phyloP scores from a whole-genome alignment of 2,888 invertebrate species.

The Drosophila tanythrix region DNA sequence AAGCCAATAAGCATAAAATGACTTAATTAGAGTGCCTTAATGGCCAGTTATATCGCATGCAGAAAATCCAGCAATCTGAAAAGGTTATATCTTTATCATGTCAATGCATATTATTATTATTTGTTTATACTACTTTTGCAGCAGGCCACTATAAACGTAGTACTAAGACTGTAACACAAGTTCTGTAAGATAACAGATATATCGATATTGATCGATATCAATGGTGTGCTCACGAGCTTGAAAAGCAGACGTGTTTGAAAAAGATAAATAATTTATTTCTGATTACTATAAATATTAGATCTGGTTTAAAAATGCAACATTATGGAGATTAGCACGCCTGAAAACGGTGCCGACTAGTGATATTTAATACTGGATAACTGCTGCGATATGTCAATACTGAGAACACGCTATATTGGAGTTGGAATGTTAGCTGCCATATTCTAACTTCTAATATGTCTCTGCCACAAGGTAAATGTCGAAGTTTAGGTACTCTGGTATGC shows the following conservation, averaged over 20 bases:
- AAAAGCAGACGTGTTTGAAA: background rate
- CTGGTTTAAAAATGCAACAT: background rate
- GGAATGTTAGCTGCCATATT: background rate
- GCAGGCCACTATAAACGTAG: background rate
- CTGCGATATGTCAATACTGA: background rate
- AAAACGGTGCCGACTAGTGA: background rate
- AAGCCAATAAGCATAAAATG: conserved; percentile 21
- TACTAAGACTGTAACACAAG: background rate
- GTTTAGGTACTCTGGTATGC: background rate
- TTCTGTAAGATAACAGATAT: too few relatives aligned
- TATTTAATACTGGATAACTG: background rate
- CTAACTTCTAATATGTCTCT: background rate
- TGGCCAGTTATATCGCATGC: background rate
- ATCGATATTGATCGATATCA: background rate
- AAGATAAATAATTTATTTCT: too few relatives aligned
- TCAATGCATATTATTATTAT: background rate
- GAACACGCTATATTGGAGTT: too few relatives aligned
- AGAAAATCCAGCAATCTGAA: background rate
- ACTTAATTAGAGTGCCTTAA: background rate
- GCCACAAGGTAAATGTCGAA: background rate
- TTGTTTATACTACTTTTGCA: background rate
- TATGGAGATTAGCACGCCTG: background rate
- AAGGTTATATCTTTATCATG: background rate
- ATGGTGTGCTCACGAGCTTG: background rate
- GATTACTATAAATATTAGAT: too few relatives aligned